These are phyloP conservation scores for Neoniphon sammara DNA, from an alignment of 2,797 vertebrate genomes.

Conservation along the genomic window DNA sequence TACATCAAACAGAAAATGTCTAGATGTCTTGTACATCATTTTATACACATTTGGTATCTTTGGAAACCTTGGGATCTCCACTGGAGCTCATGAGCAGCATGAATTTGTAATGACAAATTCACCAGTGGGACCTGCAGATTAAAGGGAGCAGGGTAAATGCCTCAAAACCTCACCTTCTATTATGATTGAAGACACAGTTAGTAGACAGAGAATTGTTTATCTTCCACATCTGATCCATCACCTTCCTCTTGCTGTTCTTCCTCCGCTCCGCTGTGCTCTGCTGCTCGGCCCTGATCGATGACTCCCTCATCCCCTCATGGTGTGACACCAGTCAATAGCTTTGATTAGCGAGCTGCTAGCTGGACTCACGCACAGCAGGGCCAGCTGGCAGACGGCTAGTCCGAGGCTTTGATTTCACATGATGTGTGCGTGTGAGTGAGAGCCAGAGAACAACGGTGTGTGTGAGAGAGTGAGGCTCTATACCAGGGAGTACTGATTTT, in stretches of 20 bases:
- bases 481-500: conserved; percentile 58
- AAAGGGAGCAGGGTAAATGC: background rate
- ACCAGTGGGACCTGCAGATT: no score
- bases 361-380: conserved; percentile 64
- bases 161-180: background rate
- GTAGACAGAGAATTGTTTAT: background rate
- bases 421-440: conserved; percentile 3
- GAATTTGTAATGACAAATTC: no score
- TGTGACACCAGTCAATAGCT: conserved; percentile 79
- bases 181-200: background rate
- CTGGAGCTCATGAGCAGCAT: no score
- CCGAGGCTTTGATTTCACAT: conserved; percentile 64
- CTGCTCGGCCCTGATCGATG: conserved; percentile 69
- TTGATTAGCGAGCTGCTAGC: conserved; percentile 73
- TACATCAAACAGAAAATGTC: no score
- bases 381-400: conserved; percentile 47
- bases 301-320: conserved; percentile 57
- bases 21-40: no score
- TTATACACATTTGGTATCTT: no score
- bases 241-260: conserved; percentile 20
- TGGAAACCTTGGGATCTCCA: no score
- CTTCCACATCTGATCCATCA: conserved; percentile 38
- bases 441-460: background rate
- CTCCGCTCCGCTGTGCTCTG: conserved; percentile 30
- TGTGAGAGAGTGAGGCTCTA: conserved; percentile 38